Evolutionary conservation across 2,888 invertebrate genomes (phyloP).

Genomic region (Ormyrus rosae): DNA sequence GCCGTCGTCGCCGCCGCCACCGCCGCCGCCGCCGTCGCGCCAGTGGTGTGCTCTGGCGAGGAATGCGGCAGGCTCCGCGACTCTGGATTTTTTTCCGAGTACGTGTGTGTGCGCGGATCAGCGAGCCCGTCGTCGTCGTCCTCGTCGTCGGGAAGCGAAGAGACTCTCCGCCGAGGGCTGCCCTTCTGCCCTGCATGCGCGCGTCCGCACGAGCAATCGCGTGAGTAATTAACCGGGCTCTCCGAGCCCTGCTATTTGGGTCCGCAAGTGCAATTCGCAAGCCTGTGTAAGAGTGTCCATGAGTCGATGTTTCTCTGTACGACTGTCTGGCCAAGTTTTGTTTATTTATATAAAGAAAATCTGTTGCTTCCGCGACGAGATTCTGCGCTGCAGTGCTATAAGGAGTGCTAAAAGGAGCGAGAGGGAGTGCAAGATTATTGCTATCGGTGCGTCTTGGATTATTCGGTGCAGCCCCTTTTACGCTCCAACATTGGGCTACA

Average conservation of each 20-base stretch:
- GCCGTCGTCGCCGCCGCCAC: not conserved
- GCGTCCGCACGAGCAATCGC: not conserved
- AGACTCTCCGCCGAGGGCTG: too few species aligned
- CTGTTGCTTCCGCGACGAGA: not conserved
- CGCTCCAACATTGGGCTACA: not conserved
- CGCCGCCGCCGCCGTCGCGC: conserved; percentile 55
- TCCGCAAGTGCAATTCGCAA: too few species aligned
- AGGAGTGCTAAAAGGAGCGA: not conserved
- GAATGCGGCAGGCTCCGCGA: conserved; percentile 67
- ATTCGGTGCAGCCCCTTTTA: not conserved
- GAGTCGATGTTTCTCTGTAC: not conserved
- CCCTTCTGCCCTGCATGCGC: too few species aligned
- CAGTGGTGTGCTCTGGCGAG: conserved; percentile 64
- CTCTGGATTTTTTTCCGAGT: not conserved
- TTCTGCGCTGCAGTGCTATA: not conserved
- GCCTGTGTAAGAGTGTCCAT: not conserved
- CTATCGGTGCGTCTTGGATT: too few species aligned
- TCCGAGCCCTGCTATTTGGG: too few species aligned
- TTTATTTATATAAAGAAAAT: conserved; percentile 48
- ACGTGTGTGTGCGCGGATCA: not conserved
- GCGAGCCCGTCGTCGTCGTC: not conserved
- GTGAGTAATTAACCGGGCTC: not conserved
- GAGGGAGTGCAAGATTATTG: not conserved
- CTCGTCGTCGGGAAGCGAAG: too few species aligned
- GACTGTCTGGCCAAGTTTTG: conserved; percentile 33